These are phyloP conservation scores for Scaptomyza pallida DNA, from an alignment of 1,140 invertebrate species.

Conservation along the genomic window DNA sequence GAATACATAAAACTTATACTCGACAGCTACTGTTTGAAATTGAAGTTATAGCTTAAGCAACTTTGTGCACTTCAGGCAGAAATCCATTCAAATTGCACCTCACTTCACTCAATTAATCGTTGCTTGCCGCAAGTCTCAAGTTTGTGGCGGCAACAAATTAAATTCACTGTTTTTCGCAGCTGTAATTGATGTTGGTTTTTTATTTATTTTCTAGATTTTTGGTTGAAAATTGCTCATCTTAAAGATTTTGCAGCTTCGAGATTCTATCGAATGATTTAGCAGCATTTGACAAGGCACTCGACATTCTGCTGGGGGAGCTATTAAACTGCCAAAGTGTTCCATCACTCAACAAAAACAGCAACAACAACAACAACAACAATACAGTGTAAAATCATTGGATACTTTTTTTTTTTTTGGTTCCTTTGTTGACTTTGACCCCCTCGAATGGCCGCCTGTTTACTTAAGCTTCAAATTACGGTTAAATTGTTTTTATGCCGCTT, in stretches of 20 bases:
- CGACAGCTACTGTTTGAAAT: constrained; percentile 30
- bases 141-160: constrained; percentile 37
- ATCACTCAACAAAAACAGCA: constrained; percentile 61
- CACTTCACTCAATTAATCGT: constrained; percentile 34
- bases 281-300: constrained; percentile 52
- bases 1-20: constrained; percentile 16
- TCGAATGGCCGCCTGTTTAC: constrained; percentile 60
- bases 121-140: constrained; percentile 16
- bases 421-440: constrained; percentile 17
- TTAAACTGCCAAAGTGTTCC: constrained; percentile 71
- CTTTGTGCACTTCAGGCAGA: constrained; percentile 7
- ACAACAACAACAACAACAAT: constrained; percentile 32
- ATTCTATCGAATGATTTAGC: constrained; percentile 57
- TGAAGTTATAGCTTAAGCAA: not conserved
- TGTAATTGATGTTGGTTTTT: constrained; percentile 11
- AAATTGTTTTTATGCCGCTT: constrained; percentile 75
- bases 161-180: constrained; percentile 24
- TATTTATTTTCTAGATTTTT: not conserved
- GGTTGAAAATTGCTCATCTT: constrained; percentile 33
- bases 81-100: constrained; percentile 16
- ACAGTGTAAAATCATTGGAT: constrained; percentile 11
- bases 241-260: constrained; percentile 28
- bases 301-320: constrained; percentile 40
- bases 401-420: constrained; percentile 4
- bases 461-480: constrained; percentile 79